phyloP scores from a whole-genome alignment of 2,797 vertebrate species.

The Sebastes goodei region DNA sequence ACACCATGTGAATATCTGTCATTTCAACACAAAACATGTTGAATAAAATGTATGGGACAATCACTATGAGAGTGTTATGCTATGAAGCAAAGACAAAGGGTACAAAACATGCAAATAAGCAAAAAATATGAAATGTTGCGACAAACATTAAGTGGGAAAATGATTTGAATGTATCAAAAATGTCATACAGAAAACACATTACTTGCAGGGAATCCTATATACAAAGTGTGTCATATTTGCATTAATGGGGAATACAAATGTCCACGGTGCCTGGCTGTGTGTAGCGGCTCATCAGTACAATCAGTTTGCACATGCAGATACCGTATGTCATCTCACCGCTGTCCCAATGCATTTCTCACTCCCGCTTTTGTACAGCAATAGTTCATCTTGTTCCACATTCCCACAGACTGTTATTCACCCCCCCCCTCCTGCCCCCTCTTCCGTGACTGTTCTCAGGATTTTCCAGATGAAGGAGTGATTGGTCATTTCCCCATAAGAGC shows the following conservation, averaged over 20 bases:
- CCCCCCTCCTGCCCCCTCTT: neutral
- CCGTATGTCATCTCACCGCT: slow-evolving; percentile 40
- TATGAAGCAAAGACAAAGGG: neutral
- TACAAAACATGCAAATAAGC: slow-evolving; percentile 15
- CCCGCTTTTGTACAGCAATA: slow-evolving; percentile 4
- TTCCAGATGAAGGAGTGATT: slow-evolving; percentile 57
- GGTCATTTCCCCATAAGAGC: slow-evolving; percentile 54
- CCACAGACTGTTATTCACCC: neutral
- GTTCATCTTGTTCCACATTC: slow-evolving; percentile 32
- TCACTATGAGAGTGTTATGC: neutral
- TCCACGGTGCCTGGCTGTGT: neutral
- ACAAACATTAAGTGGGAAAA: neutral
- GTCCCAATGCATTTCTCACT: slow-evolving; percentile 41
- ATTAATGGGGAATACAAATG: slow-evolving; percentile 16
- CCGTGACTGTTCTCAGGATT: slow-evolving; percentile 35
- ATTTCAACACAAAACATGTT: neutral
- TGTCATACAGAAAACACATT: slow-evolving; percentile 7
- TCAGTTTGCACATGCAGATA: slow-evolving; percentile 56
- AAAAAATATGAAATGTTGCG: neutral
- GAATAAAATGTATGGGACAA: no score
- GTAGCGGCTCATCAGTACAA: slow-evolving; percentile 25
- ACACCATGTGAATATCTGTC: neutral
- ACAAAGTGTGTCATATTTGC: neutral
- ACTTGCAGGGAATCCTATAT: neutral
- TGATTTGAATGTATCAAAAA: neutral